These are phyloP conservation scores for Tenthredo livida DNA, from an alignment of 2,888 invertebrate genomes.

Conservation along the genomic window DNA sequence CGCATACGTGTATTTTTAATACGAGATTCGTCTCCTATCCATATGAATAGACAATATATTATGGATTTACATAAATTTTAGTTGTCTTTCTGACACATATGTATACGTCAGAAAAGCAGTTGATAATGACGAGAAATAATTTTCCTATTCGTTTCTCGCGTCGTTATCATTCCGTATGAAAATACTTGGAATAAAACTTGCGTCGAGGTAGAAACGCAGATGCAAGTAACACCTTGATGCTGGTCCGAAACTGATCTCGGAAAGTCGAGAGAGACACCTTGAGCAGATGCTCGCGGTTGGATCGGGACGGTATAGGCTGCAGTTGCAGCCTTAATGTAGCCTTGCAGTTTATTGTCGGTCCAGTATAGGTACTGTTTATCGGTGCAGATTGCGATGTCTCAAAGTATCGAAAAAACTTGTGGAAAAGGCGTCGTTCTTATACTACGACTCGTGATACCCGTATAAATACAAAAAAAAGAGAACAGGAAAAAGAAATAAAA, in stretches of 20 bases:
- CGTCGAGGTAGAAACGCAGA: constrained; percentile 6
- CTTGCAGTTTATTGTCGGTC: not conserved
- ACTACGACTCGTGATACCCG: not conserved
- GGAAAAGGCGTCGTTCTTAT: not conserved
- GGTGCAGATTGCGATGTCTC: not conserved
- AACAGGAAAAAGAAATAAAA: not conserved
- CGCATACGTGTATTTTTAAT: not conserved
- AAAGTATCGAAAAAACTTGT: not conserved
- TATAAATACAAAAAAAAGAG: not conserved
- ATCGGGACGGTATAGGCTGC: not conserved
- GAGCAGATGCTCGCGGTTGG: constrained; percentile 29
- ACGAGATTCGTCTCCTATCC: not conserved
- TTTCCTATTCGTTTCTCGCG: not conserved
- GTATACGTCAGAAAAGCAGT: not conserved
- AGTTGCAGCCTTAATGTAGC: not conserved
- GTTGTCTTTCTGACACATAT: not conserved
- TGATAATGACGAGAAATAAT: not conserved
- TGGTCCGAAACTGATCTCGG: constrained; percentile 30
- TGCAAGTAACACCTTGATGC: constrained; percentile 35
- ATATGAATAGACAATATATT: too few relatives aligned
- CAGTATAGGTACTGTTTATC: constrained; percentile 1
- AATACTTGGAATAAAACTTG: not conserved
- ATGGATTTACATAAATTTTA: not conserved
- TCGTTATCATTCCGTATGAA: not conserved
- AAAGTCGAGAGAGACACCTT: constrained; percentile 39